Evolutionary conservation across 2,888 invertebrate genomes (phyloP), one percentile per base, ranked within the genome.

Genomic region (Sminthurinus aureus): DNA sequence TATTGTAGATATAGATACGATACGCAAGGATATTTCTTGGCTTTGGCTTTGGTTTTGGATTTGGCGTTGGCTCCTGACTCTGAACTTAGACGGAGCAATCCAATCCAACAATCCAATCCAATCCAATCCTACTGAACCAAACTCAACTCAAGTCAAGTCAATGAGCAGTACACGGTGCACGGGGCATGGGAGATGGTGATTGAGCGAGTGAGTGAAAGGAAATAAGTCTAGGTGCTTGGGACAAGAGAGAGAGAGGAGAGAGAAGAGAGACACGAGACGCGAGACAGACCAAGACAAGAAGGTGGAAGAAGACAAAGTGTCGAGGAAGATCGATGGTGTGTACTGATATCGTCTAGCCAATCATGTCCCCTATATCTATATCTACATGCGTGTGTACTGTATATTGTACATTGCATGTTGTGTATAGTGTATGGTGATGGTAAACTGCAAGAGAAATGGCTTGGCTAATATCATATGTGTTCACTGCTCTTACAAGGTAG

Each of bases 271-370:
- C 38, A 38, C 38, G 38, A 38, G 38, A 38, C 38, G 6, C 6
- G 38, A 38, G 38, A 38, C 38, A 38, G 38, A 38, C 38, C 38
- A 38, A 38, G 38, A 38, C 38, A 38, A 38, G 38, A 38, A 38
- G 38, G 38, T 22, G 67, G n/a, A 69, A 66, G 64, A 79, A 79
- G 79, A 79, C 79, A 79, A 79, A 79, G 79, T 79, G 79, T 79
- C 79, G 24, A 64, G 67, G 50, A 79, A 69, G 79, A 79, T 79
- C 67, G 79, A 79, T 79, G 69, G 67, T 69, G 20, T 67, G 50
- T 66, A 18, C 38, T 26, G 20, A 38, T 26, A 66, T 67, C 15
- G 58, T 58, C 15, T 58, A 38, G 58, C 18, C 15, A 58, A 18
- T 58, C 4, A 58, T 69, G 22, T 22, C 69, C 11, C 26, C 24